Percentiles rank a stretch among this genome's conserved stretches.
phyloP scores from a whole-genome alignment of 2,113 vertebrate species.

The Orthonyx spaldingii region DNA sequence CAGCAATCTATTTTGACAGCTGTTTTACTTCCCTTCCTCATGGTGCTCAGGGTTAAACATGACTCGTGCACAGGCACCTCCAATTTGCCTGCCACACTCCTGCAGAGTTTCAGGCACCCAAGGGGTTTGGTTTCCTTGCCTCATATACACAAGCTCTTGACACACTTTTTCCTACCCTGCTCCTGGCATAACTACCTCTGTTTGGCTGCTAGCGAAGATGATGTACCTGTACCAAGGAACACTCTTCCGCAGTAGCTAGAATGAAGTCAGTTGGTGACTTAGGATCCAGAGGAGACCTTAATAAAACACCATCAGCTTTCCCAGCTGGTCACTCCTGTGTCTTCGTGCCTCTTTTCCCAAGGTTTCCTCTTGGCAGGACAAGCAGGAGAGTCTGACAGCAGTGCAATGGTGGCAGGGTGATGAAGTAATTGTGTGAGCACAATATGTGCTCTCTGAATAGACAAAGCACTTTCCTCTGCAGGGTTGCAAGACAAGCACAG shows the following conservation, averaged over 20 bases:
- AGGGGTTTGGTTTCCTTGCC: background rate
- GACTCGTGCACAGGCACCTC: fast-evolving
- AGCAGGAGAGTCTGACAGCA: fast-evolving
- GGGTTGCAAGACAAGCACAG: background rate
- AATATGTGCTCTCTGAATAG: background rate
- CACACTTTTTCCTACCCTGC: background rate
- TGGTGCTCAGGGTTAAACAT: background rate
- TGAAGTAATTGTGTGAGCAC: background rate
- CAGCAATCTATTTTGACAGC: background rate
- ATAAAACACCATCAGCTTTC: background rate
- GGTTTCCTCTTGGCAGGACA: background rate
- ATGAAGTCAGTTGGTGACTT: background rate
- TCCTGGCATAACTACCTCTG: background rate
- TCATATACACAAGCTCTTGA: background rate
- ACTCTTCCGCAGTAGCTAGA: background rate
- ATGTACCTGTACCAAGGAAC: background rate
- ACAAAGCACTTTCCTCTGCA: background rate
- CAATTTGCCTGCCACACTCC: background rate
- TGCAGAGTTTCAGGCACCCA: fast-evolving
- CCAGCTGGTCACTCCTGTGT: fast-evolving
- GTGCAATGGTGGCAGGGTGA: fast-evolving
- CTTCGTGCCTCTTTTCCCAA: background rate
- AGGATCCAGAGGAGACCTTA: background rate
- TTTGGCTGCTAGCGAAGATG: background rate
- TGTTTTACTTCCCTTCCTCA: background rate